These are phyloP conservation scores for Azemiops feae DNA, from an alignment of 2,113 vertebrate species.

Conservation along the genomic window DNA sequence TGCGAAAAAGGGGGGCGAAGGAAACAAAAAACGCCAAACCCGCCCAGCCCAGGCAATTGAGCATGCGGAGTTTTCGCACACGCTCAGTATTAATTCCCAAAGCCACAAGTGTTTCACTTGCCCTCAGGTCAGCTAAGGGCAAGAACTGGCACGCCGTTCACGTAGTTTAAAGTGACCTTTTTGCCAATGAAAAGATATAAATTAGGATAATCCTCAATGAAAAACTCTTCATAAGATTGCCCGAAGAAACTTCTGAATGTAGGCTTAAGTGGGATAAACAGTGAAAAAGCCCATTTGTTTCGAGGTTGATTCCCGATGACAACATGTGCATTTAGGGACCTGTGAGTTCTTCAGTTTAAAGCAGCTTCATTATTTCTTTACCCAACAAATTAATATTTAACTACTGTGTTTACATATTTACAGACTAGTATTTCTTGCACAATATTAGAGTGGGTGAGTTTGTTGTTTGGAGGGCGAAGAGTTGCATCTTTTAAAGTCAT, in stretches of 20 bases:
- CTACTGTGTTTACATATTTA: not conserved
- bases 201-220: not conserved
- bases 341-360: not conserved
- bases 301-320: not conserved
- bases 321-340: not conserved
- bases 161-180: too few relatives aligned
- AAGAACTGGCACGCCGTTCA: not conserved
- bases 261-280: not conserved
- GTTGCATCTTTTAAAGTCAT: not conserved
- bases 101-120: not conserved
- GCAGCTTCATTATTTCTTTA: not conserved
- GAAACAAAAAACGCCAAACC: not conserved
- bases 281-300: not conserved
- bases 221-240: not conserved
- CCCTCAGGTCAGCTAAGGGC: not conserved
- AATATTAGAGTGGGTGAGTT: not conserved
- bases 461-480: not conserved
- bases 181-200: not conserved
- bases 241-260: not conserved
- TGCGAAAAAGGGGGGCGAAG: not conserved
- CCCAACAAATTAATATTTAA: not conserved
- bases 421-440: not conserved
- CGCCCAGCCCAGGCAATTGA: too few relatives aligned
- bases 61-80: not conserved
- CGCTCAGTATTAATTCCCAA: not conserved